A percentile compares a stretch with the other conserved stretches of the same genome.
Evolutionary conservation across 2,113 vertebrate species (phyloP).

Genomic region (Nothobranchius furzeri): DNA sequence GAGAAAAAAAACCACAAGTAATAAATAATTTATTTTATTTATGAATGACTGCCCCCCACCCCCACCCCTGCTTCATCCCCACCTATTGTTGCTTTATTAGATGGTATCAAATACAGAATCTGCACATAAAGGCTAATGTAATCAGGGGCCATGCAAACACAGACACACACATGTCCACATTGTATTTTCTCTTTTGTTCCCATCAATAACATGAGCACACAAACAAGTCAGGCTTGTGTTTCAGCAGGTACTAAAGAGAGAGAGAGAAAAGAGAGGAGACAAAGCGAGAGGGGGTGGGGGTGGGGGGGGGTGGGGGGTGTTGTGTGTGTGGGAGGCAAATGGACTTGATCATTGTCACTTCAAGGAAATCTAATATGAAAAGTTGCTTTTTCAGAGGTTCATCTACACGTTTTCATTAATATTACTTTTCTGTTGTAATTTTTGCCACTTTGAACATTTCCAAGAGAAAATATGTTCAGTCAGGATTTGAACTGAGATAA

Average conservation of each 20-base stretch:
- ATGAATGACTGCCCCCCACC: neutral
- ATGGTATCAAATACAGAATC: slow-evolving; percentile 43
- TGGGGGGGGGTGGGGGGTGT: neutral
- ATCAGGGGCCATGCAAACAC: slow-evolving; percentile 39
- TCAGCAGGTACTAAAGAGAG: slow-evolving; percentile 27
- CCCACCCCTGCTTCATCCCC: neutral
- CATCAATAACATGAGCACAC: neutral
- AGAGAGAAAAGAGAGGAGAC: slow-evolving; percentile 6
- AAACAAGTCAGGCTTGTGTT: slow-evolving; percentile 10
- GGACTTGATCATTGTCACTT: slow-evolving; percentile 26
- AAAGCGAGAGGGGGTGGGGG: neutral
- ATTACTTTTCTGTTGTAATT: neutral
- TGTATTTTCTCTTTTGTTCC: slow-evolving; percentile 35
- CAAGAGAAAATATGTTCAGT: too few species aligned
- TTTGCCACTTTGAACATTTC: neutral
- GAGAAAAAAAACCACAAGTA: too few species aligned
- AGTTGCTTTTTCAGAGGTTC: slow-evolving; percentile 2
- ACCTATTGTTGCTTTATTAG: slow-evolving; percentile 24
- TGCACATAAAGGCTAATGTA: slow-evolving; percentile 64
- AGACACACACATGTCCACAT: slow-evolving; percentile 12
- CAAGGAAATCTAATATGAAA: slow-evolving; percentile 30
- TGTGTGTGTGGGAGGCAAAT: slow-evolving; percentile 19
- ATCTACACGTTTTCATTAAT: neutral
- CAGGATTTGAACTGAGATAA: neutral
- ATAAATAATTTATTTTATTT: too few species aligned